Evolutionary conservation across 2,888 invertebrate genomes (phyloP), one percentile per base, ranked within the genome.

Genomic region (Aporophyla nigra): DNA sequence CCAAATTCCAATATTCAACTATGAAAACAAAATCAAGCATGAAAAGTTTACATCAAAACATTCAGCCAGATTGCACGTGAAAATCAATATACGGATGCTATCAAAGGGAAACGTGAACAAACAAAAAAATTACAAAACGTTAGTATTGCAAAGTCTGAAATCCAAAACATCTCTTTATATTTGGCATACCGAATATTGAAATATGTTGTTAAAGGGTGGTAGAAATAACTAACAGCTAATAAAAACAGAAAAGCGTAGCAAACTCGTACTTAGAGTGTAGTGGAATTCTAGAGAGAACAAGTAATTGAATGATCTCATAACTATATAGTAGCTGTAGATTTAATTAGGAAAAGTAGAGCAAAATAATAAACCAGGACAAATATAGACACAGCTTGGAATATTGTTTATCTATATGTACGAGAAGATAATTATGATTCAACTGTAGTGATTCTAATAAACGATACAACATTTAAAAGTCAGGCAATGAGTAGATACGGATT

Each of bases 271-370:
- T 21, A 56, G 1, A 24, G 19, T 27, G 9, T 43, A 24, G 33
- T 43, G 40, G 24, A 65, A 80, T 62, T 69, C 70, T 66, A 43
- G 16, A 69, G 61, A 56, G 46, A 76, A 71, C 27, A 33, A 51
- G 59, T 78, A 71, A 71, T 84, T 58, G 5, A 70, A 84, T 80
- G 33, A 74, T 80, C 40, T 46, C 19, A 46, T 51, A 70, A 67
- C 53, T 70, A 46, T 2, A 12, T 12, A 43, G 61, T 74, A 58
- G 33, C 49, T 70, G 33, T 67, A 71, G 56, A 70, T 80, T 80
- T 73, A 43, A 49, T 80, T 61, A 66, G n/a, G 46, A 69, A 66
- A 79, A 54, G 56, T 62, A 49, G 69, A 66, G 66, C 71, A 66
- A 62, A 53, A 79, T 58, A 46, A 72, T 62, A 58, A 73, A 70